Base-by-base conservation (phyloP, 1,140 invertebrate species). In the Mercenaria mercenaria region DNA sequence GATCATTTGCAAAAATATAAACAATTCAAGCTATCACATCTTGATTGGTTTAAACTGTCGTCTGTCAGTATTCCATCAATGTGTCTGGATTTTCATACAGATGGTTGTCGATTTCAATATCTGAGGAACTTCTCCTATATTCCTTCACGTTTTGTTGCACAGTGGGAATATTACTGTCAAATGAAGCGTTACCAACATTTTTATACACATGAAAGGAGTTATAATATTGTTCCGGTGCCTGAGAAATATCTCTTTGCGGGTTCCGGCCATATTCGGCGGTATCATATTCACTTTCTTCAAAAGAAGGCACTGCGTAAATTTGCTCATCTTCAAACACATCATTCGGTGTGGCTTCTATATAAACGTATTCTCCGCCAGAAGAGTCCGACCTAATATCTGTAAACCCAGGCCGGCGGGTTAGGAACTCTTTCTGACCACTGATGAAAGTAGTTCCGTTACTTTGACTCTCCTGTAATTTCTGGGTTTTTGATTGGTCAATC, bases 61-160 rank as follows among this genome's bases (percentile, higher is more conserved):
- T 47, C 43, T 8, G 43, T 56, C 50, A 79, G 37, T 79, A 79
- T 23, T 79, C 76, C 76, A 79, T 79, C 29, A 79, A 23, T 13
- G 76, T 79, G 76, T 79, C 76, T 8, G 50, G 76, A 37, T 79
- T 79, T 79, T 79, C 76, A 56, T 79, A 56, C 26, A 79, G 20
- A 6, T 39, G 34, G 26, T 8, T 37, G 20, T 43, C 37, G 2
- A 74, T 43, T 26, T 76, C 41, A 0, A 76, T 23, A 37, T 79
- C 76, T 34, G 76, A 79, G 0, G 32, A 50, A 20, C 76, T 79
- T 56, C 76, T 79, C 32, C 29, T 79, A 29, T 79, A 79, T 37
- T 79, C 76, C 23, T 52, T 79, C 10, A 52, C 32, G 39, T 39
- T 23, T n/a, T 39, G 67, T 23, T 50, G 43, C 2, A 56, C 32